Evolutionary conservation across 2,113 vertebrate species (phyloP).

Genomic region (Arenaria interpres): DNA sequence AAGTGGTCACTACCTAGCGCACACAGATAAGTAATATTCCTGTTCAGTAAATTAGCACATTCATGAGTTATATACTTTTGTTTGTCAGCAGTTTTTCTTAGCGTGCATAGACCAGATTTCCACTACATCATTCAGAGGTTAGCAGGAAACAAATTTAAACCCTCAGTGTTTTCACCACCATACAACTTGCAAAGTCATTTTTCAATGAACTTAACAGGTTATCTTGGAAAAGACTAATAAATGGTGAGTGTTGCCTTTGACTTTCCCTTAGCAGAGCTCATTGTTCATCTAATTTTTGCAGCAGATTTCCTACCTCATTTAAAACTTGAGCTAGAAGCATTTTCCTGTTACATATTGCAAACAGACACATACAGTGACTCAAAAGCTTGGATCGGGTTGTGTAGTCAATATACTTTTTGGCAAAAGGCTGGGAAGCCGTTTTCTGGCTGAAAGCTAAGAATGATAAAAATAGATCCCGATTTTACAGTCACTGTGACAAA

Average conservation of each 20-base stretch:
- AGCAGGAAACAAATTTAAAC: slow-evolving; percentile 51
- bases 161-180: slow-evolving; percentile 5
- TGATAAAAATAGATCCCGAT: slow-evolving; percentile 60
- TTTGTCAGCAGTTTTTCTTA: slow-evolving; percentile 36
- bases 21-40: slow-evolving; percentile 12
- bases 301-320: slow-evolving; percentile 22
- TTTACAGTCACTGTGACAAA: slow-evolving; percentile 63
- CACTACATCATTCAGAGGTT: slow-evolving; percentile 44
- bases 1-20: background rate
- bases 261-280: background rate
- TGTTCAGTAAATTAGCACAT: slow-evolving; percentile 42
- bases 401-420: slow-evolving; percentile 41
- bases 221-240: slow-evolving; percentile 36
- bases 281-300: slow-evolving; percentile 47
- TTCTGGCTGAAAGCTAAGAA: slow-evolving; percentile 58
- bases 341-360: slow-evolving; percentile 58
- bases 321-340: slow-evolving; percentile 19
- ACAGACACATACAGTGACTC: slow-evolving; percentile 33
- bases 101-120: background rate
- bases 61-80: slow-evolving; percentile 21
- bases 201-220: slow-evolving; percentile 40
- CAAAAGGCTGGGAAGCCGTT: slow-evolving; percentile 39
- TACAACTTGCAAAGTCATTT: slow-evolving; percentile 43
- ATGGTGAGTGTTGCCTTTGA: slow-evolving; percentile 32
- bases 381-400: slow-evolving; percentile 5